Base-by-base conservation (phyloP, 1,140 invertebrate genomes). In the Arctopsyche grandis region DNA sequence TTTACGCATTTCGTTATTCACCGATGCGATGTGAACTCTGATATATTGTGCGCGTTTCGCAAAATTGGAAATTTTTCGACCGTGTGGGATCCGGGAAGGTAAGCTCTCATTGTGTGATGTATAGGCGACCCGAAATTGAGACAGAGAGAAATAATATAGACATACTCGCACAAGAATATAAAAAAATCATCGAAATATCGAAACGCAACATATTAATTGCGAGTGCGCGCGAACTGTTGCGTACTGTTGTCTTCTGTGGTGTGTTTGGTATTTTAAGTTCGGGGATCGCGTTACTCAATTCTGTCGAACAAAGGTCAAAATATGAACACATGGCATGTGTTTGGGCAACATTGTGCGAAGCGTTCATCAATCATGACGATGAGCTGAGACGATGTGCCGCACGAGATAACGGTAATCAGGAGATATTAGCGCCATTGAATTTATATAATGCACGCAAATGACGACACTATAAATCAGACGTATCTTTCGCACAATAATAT, bases 201-300 rank as follows among this genome's bases (percentile, higher is more conserved):
- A 71, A 46, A 71, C 52, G 52, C 52, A 56, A 22, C 16, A 9
- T 46, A 71, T 71, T 71, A 46, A 71, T 71, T 71, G 69, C 26
- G 69, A 29, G 43, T n/a, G 44, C 14, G 69, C 29, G 38, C 16
- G 29, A 71, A 71, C 43, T 71, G 69, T 71, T 71, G 69, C 69
- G 69, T 38, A 38, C 43, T 5, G 21, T 66, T 29, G 4, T 66
- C 22, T 29, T 66, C 63, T 66, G 10, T 12, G 10, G 48, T 52
- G 1, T 16, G 48, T 66, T 66, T 66, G 63, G n/a, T 66, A 66
- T 66, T 66, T 66, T 66, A 22, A 52, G 12, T 52, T 16, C 48
- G 48, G 48, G 16, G 12, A 24, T 66, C 63, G 63, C 21, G 12
- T 66, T 66, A 66, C 63, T 12, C 21, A 66, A 66, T 22, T n/a